Evolutionary conservation across 1,140 invertebrate genomes (phyloP).

Genomic region (Cyclargus thomasi): DNA sequence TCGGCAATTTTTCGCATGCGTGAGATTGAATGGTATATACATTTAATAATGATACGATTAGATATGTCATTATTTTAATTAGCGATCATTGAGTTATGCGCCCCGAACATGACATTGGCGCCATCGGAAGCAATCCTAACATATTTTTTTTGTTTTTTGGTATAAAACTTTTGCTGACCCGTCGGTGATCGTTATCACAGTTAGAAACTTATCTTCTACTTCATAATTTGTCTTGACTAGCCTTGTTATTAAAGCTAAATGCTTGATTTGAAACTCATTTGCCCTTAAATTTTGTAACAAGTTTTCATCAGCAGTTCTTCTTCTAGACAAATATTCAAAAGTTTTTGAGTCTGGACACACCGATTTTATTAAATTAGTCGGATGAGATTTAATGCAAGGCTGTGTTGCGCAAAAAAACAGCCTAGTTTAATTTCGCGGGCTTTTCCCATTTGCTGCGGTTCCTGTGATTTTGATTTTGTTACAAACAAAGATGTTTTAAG

Average conservation of each 20-base stretch:
- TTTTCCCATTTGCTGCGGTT: too few relatives aligned
- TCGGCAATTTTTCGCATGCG: constrained; percentile 45
- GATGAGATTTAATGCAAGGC: too few relatives aligned
- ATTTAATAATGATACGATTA: constrained; percentile 45
- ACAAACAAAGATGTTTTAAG: too few relatives aligned
- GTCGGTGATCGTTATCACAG: constrained; percentile 31
- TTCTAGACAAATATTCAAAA: too few relatives aligned
- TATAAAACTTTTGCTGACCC: constrained; percentile 37
- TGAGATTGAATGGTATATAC: constrained; percentile 51
- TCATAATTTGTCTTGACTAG: constrained; percentile 25
- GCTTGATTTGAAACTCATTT: constrained; percentile 23
- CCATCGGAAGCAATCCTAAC: constrained; percentile 60
- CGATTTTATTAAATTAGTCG: too few relatives aligned
- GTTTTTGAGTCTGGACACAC: too few relatives aligned
- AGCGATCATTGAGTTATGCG: constrained; percentile 40
- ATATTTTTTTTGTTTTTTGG: constrained; percentile 36
- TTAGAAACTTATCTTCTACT: constrained; percentile 39
- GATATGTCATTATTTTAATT: constrained; percentile 37
- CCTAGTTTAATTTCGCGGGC: too few relatives aligned
- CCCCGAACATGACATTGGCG: constrained; percentile 54
- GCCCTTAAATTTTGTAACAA: too few relatives aligned
- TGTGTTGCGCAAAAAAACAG: too few relatives aligned
- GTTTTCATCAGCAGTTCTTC: too few relatives aligned
- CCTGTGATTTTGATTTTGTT: too few relatives aligned
- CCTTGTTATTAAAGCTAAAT: constrained; percentile 33